These are phyloP conservation scores for Lithosia quadra DNA, from an alignment of 2,888 invertebrate species.

Conservation along the genomic window DNA sequence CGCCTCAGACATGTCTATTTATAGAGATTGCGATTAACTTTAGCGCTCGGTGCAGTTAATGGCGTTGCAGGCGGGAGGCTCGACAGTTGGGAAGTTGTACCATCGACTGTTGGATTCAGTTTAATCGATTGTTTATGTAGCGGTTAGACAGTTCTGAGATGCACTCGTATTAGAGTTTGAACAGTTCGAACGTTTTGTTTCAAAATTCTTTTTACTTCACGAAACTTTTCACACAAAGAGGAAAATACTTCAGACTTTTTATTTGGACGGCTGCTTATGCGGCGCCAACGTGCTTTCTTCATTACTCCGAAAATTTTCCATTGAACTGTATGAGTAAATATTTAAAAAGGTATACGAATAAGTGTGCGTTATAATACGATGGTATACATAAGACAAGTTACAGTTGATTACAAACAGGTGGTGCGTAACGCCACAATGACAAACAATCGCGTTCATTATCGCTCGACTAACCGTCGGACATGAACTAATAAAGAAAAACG, in stretches of 20 bases:
- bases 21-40: constrained; percentile 77
- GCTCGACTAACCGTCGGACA: constrained; percentile 5
- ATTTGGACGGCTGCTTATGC: neutral
- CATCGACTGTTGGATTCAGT: constrained; percentile 55
- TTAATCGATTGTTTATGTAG: constrained; percentile 63
- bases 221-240: neutral
- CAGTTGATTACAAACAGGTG: constrained; percentile 29
- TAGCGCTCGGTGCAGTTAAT: constrained; percentile 64
- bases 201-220: neutral
- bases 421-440: constrained; percentile 33
- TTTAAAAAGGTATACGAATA: constrained; percentile 22
- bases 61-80: constrained; percentile 53
- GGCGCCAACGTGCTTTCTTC: neutral
- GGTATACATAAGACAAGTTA: constrained; percentile 38
- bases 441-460: constrained; percentile 30
- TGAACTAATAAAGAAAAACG: constrained; percentile 15
- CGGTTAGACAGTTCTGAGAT: constrained; percentile 45
- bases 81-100: constrained; percentile 53
- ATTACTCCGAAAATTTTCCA: neutral
- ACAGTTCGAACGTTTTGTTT: constrained; percentile 1
- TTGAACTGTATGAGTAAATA: constrained; percentile 9
- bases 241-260: neutral
- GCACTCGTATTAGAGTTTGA: constrained; percentile 31
- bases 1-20: constrained; percentile 81
- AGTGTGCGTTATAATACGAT: constrained; percentile 26